phyloP scores from a whole-genome alignment of 2,888 invertebrate genomes.

The Panorpa germanica region DNA sequence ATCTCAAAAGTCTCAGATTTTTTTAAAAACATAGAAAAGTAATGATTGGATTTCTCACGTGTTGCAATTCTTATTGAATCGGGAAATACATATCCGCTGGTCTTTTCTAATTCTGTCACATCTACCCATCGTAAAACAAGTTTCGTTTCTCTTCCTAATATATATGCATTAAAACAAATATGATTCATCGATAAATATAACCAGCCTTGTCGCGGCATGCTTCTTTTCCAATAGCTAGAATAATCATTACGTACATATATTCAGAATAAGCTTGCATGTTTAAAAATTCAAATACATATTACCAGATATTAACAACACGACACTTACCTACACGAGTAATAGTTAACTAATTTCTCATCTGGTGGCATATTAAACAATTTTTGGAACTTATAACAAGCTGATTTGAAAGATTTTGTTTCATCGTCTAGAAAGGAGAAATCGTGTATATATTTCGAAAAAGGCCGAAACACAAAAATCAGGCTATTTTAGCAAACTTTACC shows the following conservation, averaged over 20 bases:
- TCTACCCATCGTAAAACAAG: conserved; percentile 82
- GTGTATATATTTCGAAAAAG: no score
- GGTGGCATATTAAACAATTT: conserved; percentile 77
- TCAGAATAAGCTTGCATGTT: conserved; percentile 9
- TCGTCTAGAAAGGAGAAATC: conserved; percentile 67
- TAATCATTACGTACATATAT: conserved; percentile 6
- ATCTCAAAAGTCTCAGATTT: conserved; percentile 77
- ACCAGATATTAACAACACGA: conserved; percentile 1
- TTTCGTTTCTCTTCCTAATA: conserved; percentile 79
- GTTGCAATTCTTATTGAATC: conserved; percentile 78
- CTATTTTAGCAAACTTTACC: no score
- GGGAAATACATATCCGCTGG: conserved; percentile 58
- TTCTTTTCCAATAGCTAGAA: conserved; percentile 80
- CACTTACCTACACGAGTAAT: conserved; percentile 76
- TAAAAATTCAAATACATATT: conserved; percentile 9
- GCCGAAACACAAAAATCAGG: no score
- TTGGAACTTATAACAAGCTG: conserved; percentile 65
- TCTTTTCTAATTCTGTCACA: conserved; percentile 60
- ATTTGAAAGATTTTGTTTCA: conserved; percentile 61
- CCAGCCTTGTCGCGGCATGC: conserved; percentile 91
- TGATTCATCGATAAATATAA: conserved; percentile 93
- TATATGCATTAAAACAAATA: conserved; percentile 88
- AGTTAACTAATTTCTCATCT: conserved; percentile 92
- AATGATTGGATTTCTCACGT: conserved; percentile 60
- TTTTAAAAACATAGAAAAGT: conserved; percentile 81